These are phyloP conservation scores for Lucinisca nassula DNA, from an alignment of 2,888 invertebrate genomes.

Conservation along the genomic window DNA sequence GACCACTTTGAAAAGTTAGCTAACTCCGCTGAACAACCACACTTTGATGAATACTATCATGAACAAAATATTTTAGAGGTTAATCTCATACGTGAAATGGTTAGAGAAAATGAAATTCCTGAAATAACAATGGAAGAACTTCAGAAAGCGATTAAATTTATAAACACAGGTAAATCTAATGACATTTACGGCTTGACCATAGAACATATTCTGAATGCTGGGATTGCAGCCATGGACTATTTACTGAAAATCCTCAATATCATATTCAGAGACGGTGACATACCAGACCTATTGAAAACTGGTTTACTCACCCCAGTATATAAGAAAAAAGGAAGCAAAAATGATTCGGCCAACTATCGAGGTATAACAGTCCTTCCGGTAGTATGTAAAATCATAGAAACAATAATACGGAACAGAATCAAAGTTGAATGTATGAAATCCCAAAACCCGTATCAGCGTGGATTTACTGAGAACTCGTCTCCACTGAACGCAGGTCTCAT, in stretches of 20 bases:
- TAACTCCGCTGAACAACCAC: background rate
- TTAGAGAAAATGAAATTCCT: background rate
- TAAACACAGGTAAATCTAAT: conserved; percentile 30
- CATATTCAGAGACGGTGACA: conserved; percentile 8
- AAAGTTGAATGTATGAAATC: background rate
- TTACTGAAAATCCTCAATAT: background rate
- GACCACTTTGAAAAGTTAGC: background rate
- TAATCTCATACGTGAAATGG: background rate
- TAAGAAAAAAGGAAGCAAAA: conserved; percentile 30
- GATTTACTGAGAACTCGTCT: conserved; percentile 23
- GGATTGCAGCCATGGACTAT: background rate
- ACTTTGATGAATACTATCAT: background rate
- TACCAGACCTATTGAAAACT: conserved; percentile 23
- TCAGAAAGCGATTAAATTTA: conserved; percentile 5
- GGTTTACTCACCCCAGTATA: conserved; percentile 29
- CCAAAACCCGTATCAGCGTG: conserved; percentile 1
- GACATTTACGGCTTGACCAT: conserved; percentile 9
- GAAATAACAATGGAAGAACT: background rate
- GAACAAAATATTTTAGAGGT: background rate
- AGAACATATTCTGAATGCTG: conserved; percentile 11
- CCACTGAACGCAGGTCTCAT: conserved; percentile 27
- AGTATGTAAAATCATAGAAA: conserved; percentile 16
- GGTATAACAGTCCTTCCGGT: conserved; percentile 39
- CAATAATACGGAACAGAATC: conserved; percentile 9
- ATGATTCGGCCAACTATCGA: conserved; percentile 10